Conservation (phyloP, 2,113 vertebrate species). For the Irena cyanogastra region DNA sequence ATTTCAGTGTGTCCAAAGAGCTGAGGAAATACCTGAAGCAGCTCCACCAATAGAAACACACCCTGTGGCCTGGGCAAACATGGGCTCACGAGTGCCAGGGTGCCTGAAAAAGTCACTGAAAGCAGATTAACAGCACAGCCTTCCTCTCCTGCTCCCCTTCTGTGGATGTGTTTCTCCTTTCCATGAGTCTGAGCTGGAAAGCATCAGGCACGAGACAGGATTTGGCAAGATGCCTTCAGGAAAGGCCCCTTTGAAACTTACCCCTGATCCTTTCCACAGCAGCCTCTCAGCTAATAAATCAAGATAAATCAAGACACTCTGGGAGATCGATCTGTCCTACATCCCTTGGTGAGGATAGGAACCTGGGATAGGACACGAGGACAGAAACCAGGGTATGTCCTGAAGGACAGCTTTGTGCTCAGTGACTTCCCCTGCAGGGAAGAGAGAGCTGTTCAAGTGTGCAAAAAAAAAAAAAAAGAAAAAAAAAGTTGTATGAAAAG, state of each 20-base stretch:
- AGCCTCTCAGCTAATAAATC: conserved; percentile 24
- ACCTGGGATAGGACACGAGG: neutral
- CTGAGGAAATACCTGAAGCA: neutral
- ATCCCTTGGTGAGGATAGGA: neutral
- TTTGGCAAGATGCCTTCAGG: neutral
- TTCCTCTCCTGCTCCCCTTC: neutral
- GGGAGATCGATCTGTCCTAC: neutral
- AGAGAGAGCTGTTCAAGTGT: neutral
- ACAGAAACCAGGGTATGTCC: neutral
- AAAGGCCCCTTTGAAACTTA: conserved; percentile 18
- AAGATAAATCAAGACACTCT: neutral
- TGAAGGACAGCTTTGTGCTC: neutral
- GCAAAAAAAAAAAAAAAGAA: neutral
- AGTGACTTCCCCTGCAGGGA: neutral
- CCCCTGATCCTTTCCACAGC: neutral
- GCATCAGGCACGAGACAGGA: neutral
- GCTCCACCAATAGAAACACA: neutral
- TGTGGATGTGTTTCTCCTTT: neutral
- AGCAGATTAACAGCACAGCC: neutral
- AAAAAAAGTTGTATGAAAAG: neutral
- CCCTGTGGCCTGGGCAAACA: neutral
- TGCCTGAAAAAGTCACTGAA: neutral
- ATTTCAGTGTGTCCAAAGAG: neutral
- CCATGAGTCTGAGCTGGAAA: neutral
- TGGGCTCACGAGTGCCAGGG: neutral